phyloP scores from a whole-genome alignment of 2,797 vertebrate species.

The Catostomus latipinnis region DNA sequence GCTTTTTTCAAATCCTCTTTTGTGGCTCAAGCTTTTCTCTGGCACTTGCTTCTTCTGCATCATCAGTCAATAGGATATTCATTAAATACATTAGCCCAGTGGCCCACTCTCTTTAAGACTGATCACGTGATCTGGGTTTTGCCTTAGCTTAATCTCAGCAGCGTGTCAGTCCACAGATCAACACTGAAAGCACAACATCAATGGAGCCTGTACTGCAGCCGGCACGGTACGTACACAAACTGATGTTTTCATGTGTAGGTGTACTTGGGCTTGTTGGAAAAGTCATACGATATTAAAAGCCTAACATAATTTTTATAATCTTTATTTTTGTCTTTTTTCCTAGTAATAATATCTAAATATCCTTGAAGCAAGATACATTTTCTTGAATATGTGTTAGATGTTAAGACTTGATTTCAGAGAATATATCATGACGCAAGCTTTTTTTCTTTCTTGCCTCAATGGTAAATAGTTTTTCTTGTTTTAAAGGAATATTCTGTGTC shows the following conservation, averaged over 20 bases:
- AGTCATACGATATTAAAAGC: no score
- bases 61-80: constrained; percentile 61
- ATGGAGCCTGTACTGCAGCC: constrained; percentile 69
- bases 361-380: no score
- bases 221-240: constrained; percentile 68
- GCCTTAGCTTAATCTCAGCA: constrained; percentile 72
- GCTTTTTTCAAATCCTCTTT: constrained; percentile 65
- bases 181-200: constrained; percentile 58
- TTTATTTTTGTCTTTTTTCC: no score
- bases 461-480: no score
- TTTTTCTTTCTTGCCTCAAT: no score
- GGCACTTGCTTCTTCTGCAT: constrained; percentile 47
- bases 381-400: no score
- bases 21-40: constrained; percentile 49
- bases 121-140: constrained; percentile 70
- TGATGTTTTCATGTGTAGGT: not conserved
- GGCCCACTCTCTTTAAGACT: constrained; percentile 69
- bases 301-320: no score
- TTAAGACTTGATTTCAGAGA: no score
- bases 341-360: no score
- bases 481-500: no score
- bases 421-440: no score
- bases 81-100: constrained; percentile 72
- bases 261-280: constrained; percentile 40
- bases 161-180: constrained; percentile 66